Evolutionary conservation across 2,797 vertebrate genomes (phyloP), one percentile per base, ranked within the genome.

Genomic region (Dipus sagitta): DNA sequence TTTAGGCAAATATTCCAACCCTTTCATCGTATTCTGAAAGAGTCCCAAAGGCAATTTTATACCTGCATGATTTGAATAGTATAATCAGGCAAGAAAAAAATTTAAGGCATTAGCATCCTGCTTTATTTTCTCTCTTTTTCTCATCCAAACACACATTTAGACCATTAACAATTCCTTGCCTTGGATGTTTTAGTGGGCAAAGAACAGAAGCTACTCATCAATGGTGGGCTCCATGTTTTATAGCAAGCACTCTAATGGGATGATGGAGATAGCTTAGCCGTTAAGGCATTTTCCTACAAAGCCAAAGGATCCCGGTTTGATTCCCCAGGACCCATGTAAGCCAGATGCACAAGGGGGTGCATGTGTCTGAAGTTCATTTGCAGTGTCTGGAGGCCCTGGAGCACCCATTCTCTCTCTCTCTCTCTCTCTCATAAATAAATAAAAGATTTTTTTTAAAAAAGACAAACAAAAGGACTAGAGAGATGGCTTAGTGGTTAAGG

Each of bases 11-110:
- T 78, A 85, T 28, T 24, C 70, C 71, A 82, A 88, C 10, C 6
- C 4, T 92, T 60, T 94, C 62, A 65, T 68, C 28, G 21, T 64
- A 83, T 52, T 90, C 75, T 95, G 67, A 89, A 75, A 14, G 9
- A 12, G 20, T 90, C 38, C 23, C 91, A 4, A 89, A 83, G 32
- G 60, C 32, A 92, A 18, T 60, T 70, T 86, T 90, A 65, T 71
- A 76, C 67, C 72, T 88, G 26, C 13, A 67, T 90, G 24, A 80
- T 71, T 38, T 79, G 28, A 84, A 13, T 86, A 88, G 58, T 62
- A 81, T 32, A 38, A 84, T 9, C n/a, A 42, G 52, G 17, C 78
- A 84, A 30, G 58, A 72, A 91, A 92, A 88, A 92, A 47, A 38
- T 24, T 21, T 34, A 84, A 93, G 42, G 74, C 47, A 79, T 62